phyloP scores from a whole-genome alignment of 2,113 vertebrate genomes.

The Microcebus tavaratra region DNA sequence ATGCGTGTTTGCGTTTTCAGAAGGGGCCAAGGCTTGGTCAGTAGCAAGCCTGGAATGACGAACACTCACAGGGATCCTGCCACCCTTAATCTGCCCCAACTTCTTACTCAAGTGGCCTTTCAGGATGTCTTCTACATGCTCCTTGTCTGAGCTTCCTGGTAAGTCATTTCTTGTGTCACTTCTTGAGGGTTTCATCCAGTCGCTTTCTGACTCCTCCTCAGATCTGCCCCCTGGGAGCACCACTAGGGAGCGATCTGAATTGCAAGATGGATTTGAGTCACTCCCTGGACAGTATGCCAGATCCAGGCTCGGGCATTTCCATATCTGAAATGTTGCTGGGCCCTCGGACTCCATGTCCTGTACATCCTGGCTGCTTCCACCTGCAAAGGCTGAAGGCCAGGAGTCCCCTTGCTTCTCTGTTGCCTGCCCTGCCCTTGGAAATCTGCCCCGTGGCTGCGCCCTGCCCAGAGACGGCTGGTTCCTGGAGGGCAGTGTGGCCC shows the following conservation, averaged over 20 bases:
- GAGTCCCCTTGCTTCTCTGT: not conserved
- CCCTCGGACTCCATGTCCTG: accelerated
- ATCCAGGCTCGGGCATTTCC: not conserved
- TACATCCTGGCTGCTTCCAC: not conserved
- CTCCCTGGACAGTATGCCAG: accelerated
- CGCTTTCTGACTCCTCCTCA: not conserved
- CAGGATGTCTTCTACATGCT: too few relatives aligned
- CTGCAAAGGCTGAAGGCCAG: not conserved
- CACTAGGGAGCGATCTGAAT: accelerated
- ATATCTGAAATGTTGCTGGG: not conserved
- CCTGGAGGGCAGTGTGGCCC: not conserved
- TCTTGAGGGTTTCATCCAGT: accelerated
- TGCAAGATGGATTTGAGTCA: accelerated
- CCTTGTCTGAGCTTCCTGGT: too few relatives aligned
- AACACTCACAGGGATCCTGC: not conserved
- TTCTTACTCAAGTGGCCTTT: too few relatives aligned
- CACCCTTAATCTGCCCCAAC: not conserved
- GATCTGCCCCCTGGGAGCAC: not conserved
- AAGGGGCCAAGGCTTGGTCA: accelerated
- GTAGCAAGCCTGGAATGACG: not conserved
- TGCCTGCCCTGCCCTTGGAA: too few relatives aligned
- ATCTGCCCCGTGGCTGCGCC: not conserved
- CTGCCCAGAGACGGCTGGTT: not conserved
- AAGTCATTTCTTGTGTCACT: not conserved
- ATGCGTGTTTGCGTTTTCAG: not conserved